phyloP scores from a whole-genome alignment of 2,797 vertebrate species.

The Scleropages formosus region DNA sequence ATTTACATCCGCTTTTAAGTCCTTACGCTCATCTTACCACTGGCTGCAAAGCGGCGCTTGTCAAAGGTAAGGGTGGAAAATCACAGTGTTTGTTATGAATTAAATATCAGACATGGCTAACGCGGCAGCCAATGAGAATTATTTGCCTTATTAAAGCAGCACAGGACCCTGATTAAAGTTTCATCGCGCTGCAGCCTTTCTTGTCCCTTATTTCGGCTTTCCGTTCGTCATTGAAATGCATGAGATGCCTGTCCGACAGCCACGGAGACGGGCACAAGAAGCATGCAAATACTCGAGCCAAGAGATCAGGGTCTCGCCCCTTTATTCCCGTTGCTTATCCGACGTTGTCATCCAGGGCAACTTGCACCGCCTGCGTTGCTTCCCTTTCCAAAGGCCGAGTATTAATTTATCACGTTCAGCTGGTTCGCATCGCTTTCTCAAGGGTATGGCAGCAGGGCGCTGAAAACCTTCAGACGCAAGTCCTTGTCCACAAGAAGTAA shows the following conservation, averaged over 20 bases:
- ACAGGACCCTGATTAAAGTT: conserved; percentile 88
- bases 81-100: conserved; percentile 86
- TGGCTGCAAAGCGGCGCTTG: conserved; percentile 79
- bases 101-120: conserved; percentile 86
- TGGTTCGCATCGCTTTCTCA: background rate
- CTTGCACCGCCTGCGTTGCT: too few relatives aligned
- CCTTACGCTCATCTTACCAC: conserved; percentile 80
- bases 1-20: conserved; percentile 83
- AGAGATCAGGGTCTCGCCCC: background rate
- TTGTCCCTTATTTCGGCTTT: conserved; percentile 74
- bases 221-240: conserved; percentile 85
- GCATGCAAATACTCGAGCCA: background rate
- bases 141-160: conserved; percentile 87
- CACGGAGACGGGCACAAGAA: conserved; percentile 74
- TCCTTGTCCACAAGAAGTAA: too few relatives aligned
- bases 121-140: conserved; percentile 83
- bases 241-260: conserved; percentile 78
- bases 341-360: background rate
- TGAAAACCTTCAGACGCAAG: too few relatives aligned
- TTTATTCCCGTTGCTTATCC: background rate
- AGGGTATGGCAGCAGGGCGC: background rate
- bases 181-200: conserved; percentile 82
- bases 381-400: too few relatives aligned
- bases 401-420: too few relatives aligned
- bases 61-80: conserved; percentile 76